Conservation (phyloP, 1,140 invertebrate genomes). For the Cydia pomonella region DNA sequence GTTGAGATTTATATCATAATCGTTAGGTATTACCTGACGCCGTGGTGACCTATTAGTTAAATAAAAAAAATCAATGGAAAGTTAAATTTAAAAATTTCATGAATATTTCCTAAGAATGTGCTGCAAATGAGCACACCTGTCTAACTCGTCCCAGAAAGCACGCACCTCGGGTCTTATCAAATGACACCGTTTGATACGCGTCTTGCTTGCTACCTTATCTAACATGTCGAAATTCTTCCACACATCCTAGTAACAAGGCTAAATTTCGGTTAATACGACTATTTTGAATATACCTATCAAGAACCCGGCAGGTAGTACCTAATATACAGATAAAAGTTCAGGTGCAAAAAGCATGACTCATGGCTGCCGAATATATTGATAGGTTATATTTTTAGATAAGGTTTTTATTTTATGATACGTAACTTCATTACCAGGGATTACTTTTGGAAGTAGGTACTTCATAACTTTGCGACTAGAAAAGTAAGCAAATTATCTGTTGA, state of each 20-base stretch:
- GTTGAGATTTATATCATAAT: too few species aligned
- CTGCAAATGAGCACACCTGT: constrained; percentile 38
- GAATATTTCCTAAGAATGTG: not conserved
- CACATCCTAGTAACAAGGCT: constrained; percentile 46
- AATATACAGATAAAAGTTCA: not conserved
- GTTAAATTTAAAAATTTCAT: not conserved
- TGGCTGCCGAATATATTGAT: not conserved
- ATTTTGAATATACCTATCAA: not conserved
- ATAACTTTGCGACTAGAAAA: not conserved
- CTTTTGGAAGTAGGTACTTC: not conserved
- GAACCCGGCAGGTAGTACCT: not conserved
- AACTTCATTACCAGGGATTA: not conserved
- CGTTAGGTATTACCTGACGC: too few species aligned
- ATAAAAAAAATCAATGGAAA: too few species aligned
- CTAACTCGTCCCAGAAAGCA: constrained; percentile 62
- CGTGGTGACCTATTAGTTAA: too few species aligned
- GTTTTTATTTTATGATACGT: not conserved
- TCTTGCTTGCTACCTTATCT: constrained; percentile 69
- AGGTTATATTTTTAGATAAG: not conserved
- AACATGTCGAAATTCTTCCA: constrained; percentile 77
- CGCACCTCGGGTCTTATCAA: constrained; percentile 71
- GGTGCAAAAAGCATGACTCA: not conserved
- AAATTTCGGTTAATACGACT: not conserved
- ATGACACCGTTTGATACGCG: constrained; percentile 78
- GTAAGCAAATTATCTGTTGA: constrained; percentile 68